Evolutionary conservation across 2,113 vertebrate genomes (phyloP), one percentile per base, ranked within the genome.

Genomic region (Centropus unirufus): DNA sequence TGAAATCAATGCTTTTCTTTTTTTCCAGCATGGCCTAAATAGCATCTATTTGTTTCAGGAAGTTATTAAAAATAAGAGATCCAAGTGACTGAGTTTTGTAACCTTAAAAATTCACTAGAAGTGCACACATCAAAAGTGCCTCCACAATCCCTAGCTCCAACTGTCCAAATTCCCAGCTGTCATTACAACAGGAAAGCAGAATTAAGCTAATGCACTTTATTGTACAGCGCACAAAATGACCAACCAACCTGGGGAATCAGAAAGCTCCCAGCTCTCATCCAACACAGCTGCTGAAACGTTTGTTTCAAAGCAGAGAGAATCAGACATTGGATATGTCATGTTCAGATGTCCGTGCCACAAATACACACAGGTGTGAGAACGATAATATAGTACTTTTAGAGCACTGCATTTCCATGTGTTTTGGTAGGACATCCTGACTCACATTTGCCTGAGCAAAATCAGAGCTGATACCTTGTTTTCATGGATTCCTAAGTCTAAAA

Each of bases 11-110:
- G n/a, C 30, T 59, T 36, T 62, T 40, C 6, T 32, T 63, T n/a
- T 40, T 72, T 61, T 42, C 3, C 73, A 82, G 40, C 49, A 34
- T 6, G 34, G 67, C 14, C 61, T 81, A 74, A 90, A 95, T 61
- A 47, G 57, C 80, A 92, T 9, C 51, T 72, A 26, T 68, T 81
- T 81, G 36, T 84, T 94, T 76, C 83, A 89, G 58, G 44, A 90
- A 75, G n/a, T 57, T 87, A 44, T 49, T 69, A 66, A 62, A 79
- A 34, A 78, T 21, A 58, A 1, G 5, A 82, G 44, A 58, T 58
- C 40, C n/a, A 54, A 93, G 27, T 0, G 0, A 72, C 19, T 61
- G 49, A 78, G 57, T 2, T 30, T 30, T 72, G 57, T 26, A 9
- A 14, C 87, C 57, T 68, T 68, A 36, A 59, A 54, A 3, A 2